Conservation (phyloP, 2,113 vertebrate species). For the Oncorhynchus keta region DNA sequence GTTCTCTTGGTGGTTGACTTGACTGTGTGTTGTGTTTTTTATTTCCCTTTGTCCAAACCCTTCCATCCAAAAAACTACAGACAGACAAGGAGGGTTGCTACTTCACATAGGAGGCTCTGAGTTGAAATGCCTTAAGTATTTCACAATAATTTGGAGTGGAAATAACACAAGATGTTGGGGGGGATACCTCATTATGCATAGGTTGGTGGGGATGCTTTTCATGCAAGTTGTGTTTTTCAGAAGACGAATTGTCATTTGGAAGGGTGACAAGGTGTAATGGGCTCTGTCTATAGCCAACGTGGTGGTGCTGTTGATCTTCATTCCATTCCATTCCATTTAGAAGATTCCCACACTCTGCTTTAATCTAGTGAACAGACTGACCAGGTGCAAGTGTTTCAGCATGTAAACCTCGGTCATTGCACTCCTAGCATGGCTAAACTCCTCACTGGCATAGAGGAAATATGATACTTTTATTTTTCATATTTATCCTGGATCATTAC, state of each 20-base stretch:
- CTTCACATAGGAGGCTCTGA: constrained; percentile 98
- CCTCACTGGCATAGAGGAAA: background rate
- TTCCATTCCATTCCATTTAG: constrained; percentile 97
- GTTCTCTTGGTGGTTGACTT: constrained; percentile 66
- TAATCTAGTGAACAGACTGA: constrained; percentile 85
- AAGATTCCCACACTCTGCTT: constrained; percentile 82
- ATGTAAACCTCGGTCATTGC: constrained; percentile 65
- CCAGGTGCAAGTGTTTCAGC: constrained; percentile 85
- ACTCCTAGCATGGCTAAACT: constrained; percentile 44
- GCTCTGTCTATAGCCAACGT: constrained; percentile 86
- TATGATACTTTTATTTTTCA: constrained; percentile 42
- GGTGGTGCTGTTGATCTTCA: constrained; percentile 97
- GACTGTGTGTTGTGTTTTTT: constrained; percentile 65
- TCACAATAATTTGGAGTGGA: constrained; percentile 99
- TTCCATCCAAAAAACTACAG: constrained; percentile 68
- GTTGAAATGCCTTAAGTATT: constrained; percentile 99
- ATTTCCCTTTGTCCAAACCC: constrained; percentile 54
- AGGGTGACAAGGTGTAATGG: constrained; percentile 77
- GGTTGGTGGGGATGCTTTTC: constrained; percentile 98
- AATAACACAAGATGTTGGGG: constrained; percentile 84
- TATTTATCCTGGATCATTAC: constrained; percentile 33
- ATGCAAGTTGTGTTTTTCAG: constrained; percentile 85
- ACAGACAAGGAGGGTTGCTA: constrained; percentile 74
- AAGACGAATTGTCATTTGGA: constrained; percentile 66
- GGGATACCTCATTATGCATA: constrained; percentile 98